phyloP scores from a whole-genome alignment of 2,113 vertebrate species.

The Phrynocephalus versicolor region DNA sequence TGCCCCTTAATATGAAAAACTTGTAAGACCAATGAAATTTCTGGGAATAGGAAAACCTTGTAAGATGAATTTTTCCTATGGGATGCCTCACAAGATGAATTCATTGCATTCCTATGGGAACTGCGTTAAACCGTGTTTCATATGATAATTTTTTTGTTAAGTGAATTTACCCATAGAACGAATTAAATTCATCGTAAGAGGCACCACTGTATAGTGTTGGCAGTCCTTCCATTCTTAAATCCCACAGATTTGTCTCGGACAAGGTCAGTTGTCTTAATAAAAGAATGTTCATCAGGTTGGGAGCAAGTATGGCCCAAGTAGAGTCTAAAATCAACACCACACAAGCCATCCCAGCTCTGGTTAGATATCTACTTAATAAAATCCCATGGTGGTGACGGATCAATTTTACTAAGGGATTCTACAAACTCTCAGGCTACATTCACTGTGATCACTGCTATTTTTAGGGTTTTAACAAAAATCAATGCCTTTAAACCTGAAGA shows the following conservation, averaged over 20 bases:
- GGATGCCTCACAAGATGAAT: too few relatives aligned
- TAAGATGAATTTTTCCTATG: too few relatives aligned
- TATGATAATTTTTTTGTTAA: too few relatives aligned
- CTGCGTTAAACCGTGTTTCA: too few relatives aligned
- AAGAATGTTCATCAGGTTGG: not conserved
- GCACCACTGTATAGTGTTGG: constrained; percentile 1
- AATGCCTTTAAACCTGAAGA: constrained; percentile 21
- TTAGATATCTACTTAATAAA: constrained; percentile 23
- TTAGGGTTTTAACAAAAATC: not conserved
- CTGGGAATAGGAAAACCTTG: too few relatives aligned
- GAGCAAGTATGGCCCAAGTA: accelerated
- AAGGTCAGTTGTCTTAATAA: not conserved
- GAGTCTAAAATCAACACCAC: constrained; percentile 8
- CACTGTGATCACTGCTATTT: not conserved
- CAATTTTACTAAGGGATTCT: constrained; percentile 38
- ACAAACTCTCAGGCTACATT: not conserved
- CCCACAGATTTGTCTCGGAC: constrained; percentile 48
- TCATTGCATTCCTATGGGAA: too few relatives aligned
- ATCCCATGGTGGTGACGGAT: constrained; percentile 16
- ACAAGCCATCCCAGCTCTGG: constrained; percentile 22
- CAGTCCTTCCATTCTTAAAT: constrained; percentile 22
- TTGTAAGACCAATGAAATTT: too few relatives aligned
- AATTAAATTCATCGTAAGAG: too few relatives aligned
- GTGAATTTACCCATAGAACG: too few relatives aligned
- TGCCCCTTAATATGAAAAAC: too few relatives aligned